Percentiles rank a stretch among this genome's conserved stretches.
Conservation (phyloP, 2,797 vertebrate genomes). For the Acanthurus lineatus region DNA sequence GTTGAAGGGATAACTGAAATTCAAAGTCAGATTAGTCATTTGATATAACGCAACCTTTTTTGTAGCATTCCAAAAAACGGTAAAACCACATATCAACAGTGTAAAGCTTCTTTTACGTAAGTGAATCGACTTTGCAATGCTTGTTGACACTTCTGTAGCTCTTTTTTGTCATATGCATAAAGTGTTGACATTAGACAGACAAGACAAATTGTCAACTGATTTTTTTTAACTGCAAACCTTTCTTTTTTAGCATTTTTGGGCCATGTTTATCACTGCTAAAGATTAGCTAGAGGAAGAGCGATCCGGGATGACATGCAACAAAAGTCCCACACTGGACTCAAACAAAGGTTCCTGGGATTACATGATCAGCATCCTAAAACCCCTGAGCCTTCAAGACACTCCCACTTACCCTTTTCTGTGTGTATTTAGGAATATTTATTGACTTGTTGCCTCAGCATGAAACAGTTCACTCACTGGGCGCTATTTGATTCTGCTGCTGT, state of each 20-base stretch:
- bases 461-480: slow-evolving; percentile 42
- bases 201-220: not conserved
- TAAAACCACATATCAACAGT: not conserved
- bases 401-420: slow-evolving; percentile 20
- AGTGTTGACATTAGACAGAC: too few species aligned
- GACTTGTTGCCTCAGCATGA: slow-evolving; percentile 54
- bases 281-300: not conserved
- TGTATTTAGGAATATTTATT: slow-evolving; percentile 27
- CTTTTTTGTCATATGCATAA: too few species aligned
- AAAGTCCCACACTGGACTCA: not conserved
- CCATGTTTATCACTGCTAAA: not conserved
- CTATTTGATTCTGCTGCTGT: slow-evolving; percentile 49
- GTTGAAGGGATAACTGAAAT: not conserved
- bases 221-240: not conserved
- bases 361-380: slow-evolving; percentile 30
- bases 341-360: slow-evolving; percentile 5
- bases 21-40: not conserved
- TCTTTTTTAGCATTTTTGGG: not conserved
- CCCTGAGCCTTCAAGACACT: not conserved
- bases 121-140: not conserved
- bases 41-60: too few species aligned
- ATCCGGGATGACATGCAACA: not conserved
- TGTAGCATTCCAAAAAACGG: too few species aligned
- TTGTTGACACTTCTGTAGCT: not conserved
- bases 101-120: not conserved